Conservation (phyloP, 2,113 vertebrate genomes). For the Mormyrus lacerda region DNA sequence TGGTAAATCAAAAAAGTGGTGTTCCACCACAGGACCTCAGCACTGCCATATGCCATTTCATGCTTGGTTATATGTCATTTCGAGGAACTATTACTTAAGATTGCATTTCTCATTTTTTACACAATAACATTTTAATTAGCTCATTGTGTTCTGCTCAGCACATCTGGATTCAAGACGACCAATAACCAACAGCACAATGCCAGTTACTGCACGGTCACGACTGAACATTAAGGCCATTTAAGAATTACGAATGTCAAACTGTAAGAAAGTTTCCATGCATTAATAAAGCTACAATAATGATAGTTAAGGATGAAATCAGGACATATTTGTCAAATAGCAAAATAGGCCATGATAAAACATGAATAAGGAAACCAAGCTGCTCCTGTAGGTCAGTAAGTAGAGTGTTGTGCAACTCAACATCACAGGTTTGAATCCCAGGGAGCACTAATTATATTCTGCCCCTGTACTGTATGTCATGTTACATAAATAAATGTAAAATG, state of each 20-base stretch:
- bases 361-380: neutral
- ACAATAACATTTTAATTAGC: constrained; percentile 60
- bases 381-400: neutral
- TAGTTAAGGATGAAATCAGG: neutral
- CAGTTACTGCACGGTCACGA: neutral
- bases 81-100: constrained; percentile 61
- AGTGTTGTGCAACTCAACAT: neutral
- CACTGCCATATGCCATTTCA: constrained; percentile 64
- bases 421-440: neutral
- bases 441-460: neutral
- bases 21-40: constrained; percentile 56
- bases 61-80: constrained; percentile 62
- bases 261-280: neutral
- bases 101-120: constrained; percentile 42
- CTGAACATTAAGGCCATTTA: neutral
- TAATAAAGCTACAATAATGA: neutral
- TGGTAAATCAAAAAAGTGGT: constrained; percentile 50
- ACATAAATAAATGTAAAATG: neutral
- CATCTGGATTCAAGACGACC: constrained; percentile 20
- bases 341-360: neutral
- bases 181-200: neutral
- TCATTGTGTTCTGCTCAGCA: constrained; percentile 45
- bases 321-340: neutral
- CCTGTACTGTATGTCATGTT: neutral
- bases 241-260: neutral